Percentiles rank a stretch among this genome's conserved stretches.
phyloP scores from a whole-genome alignment of 1,140 invertebrate species.

The Diabrotica virgifera region DNA sequence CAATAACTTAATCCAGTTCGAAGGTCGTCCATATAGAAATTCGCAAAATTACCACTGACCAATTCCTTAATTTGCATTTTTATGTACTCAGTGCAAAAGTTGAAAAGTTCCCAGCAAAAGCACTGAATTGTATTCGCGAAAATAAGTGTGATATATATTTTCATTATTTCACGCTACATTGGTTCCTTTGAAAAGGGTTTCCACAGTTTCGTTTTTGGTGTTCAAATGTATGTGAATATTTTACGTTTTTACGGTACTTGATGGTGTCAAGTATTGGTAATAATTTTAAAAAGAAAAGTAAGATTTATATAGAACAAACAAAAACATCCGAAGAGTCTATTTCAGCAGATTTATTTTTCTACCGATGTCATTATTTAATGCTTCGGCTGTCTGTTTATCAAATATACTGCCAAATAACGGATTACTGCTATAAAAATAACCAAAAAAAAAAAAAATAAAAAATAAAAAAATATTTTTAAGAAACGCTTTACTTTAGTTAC shows the following conservation, averaged over 20 bases:
- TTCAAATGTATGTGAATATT: neutral
- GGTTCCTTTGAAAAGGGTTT: neutral
- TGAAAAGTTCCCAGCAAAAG: neutral
- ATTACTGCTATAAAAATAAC: neutral
- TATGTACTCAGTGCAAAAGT: neutral
- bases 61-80: constrained; percentile 1
- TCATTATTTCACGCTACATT: neutral
- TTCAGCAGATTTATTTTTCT: neutral
- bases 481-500: too few relatives aligned
- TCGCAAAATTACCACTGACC: neutral
- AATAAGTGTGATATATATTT: neutral
- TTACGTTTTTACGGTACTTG: neutral
- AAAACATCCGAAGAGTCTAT: neutral
- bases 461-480: too few relatives aligned
- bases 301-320: neutral
- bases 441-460: too few relatives aligned
- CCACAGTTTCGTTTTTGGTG: neutral
- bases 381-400: neutral
- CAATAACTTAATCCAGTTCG: too few relatives aligned
- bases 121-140: neutral
- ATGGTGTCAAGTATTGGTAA: neutral
- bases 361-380: neutral
- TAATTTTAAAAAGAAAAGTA: neutral
- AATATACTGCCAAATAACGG: neutral
- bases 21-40: neutral